phyloP scores from a whole-genome alignment of 1,140 invertebrate genomes.

The Homarus americanus region DNA sequence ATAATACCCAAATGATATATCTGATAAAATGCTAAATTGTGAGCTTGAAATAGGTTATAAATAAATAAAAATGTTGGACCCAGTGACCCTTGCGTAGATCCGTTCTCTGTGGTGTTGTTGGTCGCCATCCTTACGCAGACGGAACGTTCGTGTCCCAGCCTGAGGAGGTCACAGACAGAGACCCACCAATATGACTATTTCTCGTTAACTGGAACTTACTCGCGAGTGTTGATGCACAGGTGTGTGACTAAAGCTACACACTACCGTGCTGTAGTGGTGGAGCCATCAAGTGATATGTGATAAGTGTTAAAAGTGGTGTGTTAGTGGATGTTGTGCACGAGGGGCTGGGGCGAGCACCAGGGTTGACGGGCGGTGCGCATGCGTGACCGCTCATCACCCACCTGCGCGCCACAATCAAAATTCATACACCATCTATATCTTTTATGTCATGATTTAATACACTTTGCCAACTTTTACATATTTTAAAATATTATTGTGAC shows the following conservation, averaged over 20 bases:
- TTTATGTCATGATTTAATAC: no score
- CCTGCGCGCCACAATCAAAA: not conserved
- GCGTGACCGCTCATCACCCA: not conserved
- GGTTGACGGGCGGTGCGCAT: not conserved
- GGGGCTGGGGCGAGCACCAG: not conserved
- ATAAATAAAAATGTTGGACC: not conserved
- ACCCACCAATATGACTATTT: not conserved
- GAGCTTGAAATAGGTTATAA: not conserved
- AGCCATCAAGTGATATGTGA: not conserved
- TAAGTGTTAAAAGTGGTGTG: constrained; percentile 23
- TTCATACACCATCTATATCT: no score
- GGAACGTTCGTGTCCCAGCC: constrained; percentile 44
- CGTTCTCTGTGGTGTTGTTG: constrained; percentile 34
- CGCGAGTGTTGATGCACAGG: not conserved
- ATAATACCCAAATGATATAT: not conserved
- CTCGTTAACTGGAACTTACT: not conserved
- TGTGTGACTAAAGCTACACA: not conserved
- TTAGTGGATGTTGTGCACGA: constrained; percentile 14
- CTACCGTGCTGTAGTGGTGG: not conserved
- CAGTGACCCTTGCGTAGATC: constrained; percentile 9
- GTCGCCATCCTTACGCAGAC: constrained; percentile 21
- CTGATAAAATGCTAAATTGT: not conserved
- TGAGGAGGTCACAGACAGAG: not conserved
- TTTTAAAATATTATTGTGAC: no score
- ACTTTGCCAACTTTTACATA: no score